Conservation (phyloP, 2,797 vertebrate genomes). For the Glyptemys insculpta region DNA sequence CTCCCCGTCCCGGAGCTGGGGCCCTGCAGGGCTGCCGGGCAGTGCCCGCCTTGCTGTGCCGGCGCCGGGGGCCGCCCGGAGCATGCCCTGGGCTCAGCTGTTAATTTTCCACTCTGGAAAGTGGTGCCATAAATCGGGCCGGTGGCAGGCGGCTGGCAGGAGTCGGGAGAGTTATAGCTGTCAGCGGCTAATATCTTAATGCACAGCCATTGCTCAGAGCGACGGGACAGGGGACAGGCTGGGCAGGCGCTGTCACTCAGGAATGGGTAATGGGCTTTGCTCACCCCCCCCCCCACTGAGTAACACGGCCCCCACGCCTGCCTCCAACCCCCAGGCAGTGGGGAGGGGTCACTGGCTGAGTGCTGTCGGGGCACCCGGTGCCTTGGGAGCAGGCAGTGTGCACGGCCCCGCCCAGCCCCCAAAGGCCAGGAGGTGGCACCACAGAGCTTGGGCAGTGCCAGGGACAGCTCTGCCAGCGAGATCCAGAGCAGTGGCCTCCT, state of each 20-base stretch:
- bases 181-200: conserved; percentile 82
- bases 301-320: no score
- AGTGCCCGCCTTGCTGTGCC: neutral
- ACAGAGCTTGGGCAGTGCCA: neutral
- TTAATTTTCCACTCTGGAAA: conserved; percentile 59
- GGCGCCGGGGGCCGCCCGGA: neutral
- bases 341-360: neutral
- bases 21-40: neutral
- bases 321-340: neutral
- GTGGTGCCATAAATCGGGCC: conserved; percentile 60
- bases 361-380: neutral
- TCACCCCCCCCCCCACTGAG: neutral
- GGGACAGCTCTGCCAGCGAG: no score
- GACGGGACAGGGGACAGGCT: conserved; percentile 46
- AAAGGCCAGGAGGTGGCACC: neutral
- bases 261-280: neutral
- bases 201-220: conserved; percentile 78
- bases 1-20: neutral
- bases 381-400: no score
- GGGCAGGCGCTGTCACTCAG: neutral
- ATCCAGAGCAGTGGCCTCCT: no score
- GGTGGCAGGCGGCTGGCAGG: conserved; percentile 34
- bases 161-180: conserved; percentile 60
- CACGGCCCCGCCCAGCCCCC: no score
- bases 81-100: neutral